These are phyloP conservation scores for Nycticebus coucang DNA, from an alignment of 2,113 vertebrate genomes.

Conservation along the genomic window DNA sequence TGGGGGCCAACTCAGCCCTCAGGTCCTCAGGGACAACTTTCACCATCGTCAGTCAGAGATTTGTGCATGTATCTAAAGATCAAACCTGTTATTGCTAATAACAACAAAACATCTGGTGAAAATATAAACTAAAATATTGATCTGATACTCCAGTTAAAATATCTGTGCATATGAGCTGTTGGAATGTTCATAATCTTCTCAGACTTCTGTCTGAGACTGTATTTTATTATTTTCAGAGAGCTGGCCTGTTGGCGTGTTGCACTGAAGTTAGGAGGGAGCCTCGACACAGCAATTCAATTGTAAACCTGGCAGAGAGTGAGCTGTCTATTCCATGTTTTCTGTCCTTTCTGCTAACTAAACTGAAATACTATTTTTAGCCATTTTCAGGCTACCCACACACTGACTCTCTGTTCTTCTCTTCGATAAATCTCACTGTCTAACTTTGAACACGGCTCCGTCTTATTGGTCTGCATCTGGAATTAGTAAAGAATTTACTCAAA, in stretches of 20 bases:
- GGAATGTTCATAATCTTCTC: no score
- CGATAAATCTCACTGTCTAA: rapidly evolving
- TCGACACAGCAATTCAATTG: not conserved
- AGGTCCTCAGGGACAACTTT: rapidly evolving
- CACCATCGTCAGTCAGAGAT: not conserved
- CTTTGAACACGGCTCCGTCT: not conserved
- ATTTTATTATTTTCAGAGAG: not conserved
- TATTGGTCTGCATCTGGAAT: not conserved
- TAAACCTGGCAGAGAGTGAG: rapidly evolving
- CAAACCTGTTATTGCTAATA: no score
- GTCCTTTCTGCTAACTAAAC: not conserved
- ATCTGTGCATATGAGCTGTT: rapidly evolving
- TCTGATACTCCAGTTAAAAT: not conserved
- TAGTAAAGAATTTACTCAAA: not conserved
- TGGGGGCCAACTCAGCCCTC: not conserved
- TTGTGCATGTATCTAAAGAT: rapidly evolving
- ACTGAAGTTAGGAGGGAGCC: not conserved
- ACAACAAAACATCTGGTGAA: not conserved
- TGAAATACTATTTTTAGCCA: rapidly evolving
- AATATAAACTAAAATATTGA: not conserved
- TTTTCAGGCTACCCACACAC: not conserved
- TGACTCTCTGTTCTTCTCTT: not conserved
- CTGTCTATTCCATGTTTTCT: rapidly evolving
- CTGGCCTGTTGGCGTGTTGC: no score
- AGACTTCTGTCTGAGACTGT: not conserved